Conservation (phyloP, 2,888 invertebrate species). For the Ypsolopha scabrella region DNA sequence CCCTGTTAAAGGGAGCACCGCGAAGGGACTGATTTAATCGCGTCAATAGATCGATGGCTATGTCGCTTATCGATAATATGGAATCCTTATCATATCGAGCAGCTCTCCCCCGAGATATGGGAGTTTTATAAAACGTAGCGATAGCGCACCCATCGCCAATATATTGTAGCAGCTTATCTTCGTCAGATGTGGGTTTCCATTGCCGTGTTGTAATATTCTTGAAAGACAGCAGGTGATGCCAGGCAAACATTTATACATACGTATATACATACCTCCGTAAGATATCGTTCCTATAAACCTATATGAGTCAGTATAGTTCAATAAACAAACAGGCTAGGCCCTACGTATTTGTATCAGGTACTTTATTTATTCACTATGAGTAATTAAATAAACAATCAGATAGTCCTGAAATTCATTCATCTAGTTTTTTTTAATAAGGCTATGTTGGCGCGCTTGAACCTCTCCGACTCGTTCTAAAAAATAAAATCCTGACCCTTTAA, state of each 20-base stretch:
- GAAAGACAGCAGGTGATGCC: not conserved
- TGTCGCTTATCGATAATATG: conserved; percentile 63
- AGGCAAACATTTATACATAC: not conserved
- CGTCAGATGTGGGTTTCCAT: conserved; percentile 22
- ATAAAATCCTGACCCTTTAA: no score
- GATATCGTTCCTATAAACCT: not conserved
- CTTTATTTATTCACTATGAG: no score
- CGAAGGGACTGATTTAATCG: conserved; percentile 33
- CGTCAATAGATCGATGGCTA: conserved; percentile 64
- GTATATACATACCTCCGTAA: not conserved
- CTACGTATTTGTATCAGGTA: no score
- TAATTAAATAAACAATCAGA: no score
- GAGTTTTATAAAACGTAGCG: conserved; percentile 53
- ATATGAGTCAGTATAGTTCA: no score
- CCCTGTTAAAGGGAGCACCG: conserved; percentile 18
- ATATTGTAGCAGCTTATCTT: conserved; percentile 45
- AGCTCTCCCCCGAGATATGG: conserved; percentile 63
- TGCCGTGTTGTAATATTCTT: not conserved
- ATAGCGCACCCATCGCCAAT: conserved; percentile 36
- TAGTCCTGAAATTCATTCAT: no score
- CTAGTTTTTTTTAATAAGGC: no score
- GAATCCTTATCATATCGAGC: conserved; percentile 65
- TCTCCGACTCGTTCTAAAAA: no score
- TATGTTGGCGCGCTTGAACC: no score
- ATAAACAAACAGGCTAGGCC: no score